Conservation (phyloP, 2,797 vertebrate species). For the Champsocephalus esox region DNA sequence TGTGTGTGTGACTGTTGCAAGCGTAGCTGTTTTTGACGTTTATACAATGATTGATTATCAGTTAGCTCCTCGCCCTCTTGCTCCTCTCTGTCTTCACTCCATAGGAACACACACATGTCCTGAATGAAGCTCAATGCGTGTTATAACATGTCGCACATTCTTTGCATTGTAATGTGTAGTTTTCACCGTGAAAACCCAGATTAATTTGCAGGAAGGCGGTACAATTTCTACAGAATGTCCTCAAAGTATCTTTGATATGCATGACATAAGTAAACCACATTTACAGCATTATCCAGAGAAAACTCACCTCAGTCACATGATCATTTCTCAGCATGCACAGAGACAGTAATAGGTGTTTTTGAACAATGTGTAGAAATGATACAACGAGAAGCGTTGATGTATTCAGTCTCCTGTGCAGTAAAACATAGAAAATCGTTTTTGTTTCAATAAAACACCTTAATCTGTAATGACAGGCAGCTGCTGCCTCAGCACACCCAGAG, state of each 20-base stretch:
- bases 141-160: slow-evolving; percentile 18
- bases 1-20: slow-evolving; percentile 32
- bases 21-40: slow-evolving; percentile 56
- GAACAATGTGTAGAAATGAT: background rate
- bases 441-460: no score
- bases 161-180: background rate
- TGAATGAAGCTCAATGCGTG: background rate
- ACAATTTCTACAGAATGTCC: no score
- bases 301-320: background rate
- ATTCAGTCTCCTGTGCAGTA: no score
- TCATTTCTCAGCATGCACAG: no score
- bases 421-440: no score
- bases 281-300: no score
- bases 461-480: no score
- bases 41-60: slow-evolving; percentile 52
- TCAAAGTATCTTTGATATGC: no score
- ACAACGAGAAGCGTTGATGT: background rate
- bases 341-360: background rate
- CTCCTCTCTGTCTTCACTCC: background rate
- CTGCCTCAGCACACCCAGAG: no score
- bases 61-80: slow-evolving; percentile 5
- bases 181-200: background rate
- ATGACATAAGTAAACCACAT: no score
- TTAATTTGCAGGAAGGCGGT: no score
- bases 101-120: background rate